Evolutionary conservation across 2,797 vertebrate species (phyloP), one percentile per base, ranked within the genome.

Genomic region (Rousettus madagascariensis): DNA sequence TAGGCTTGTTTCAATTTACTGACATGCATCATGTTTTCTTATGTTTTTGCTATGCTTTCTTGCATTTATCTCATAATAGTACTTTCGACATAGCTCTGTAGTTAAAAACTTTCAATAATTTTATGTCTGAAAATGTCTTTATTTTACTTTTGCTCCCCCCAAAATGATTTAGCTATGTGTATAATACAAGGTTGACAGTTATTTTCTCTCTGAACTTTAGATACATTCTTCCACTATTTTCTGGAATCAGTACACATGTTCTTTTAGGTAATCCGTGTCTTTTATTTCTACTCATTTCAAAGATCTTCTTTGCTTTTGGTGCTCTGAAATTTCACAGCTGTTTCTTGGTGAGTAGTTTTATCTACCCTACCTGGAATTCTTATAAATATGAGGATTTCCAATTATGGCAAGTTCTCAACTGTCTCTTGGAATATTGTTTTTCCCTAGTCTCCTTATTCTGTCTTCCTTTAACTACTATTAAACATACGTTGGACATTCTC

Each of bases 241-340:
- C 94, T 61, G 41, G 33, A 82, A 68, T 91, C 66, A 68, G 66
- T 17, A 16, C 71, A 66, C 84, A 66, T 46, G 22, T 89, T 75
- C 61, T 85, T 78, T 85, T 16, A 28, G 78, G 26, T 61, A 41
- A 68, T 55, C 20, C 12, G 15, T 33, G 20, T 51, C 66, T 95
- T 84, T 92, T 57, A 51, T 78, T 55, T 94, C 49, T 65, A n/a
- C 65, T 91, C 83, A 57, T 90, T 84, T 94, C 72, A 91, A 77
- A 85, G 46, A 15, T 53, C 71, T 59, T 43, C 41, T 57, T 28
- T 66, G 71, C 24, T 53, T 53, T 43, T 41, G 26, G 53, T 24
- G 66, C 24, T 77, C 65, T 80, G 84, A 53, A 71, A 49, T 28
- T 53, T 84, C 46, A 63, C 20, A 88, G 61, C 36, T 26, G 7